Evolutionary conservation across 2,797 vertebrate species (phyloP), one percentile per base, ranked within the genome.

Genomic region (Orientallactaga sibirica): DNA sequence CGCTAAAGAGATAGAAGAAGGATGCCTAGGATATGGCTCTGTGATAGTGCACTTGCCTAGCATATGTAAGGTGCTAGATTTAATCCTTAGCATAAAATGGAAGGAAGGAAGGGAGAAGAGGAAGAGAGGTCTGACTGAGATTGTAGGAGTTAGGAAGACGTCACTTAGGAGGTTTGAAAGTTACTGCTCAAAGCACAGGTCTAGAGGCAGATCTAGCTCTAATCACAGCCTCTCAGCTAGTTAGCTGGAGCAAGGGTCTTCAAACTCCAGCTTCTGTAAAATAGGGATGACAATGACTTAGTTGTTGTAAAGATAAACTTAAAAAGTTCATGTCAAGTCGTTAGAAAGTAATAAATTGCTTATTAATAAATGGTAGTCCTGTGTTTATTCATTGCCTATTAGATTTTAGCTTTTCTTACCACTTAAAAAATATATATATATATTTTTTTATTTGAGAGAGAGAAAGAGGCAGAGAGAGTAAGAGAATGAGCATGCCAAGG

Each of bases 331-430:
- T 48, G 8, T 84, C 58, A 84, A 80, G 41, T 64, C 55, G 7
- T 48, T 48, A 48, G 48, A 48, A 48, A 48, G 7, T 48, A 48
- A 48, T 48, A 48, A 48, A 7, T 48, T 48, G 7, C 48, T 48
- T 48, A 48, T 48, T 48, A 76, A 18, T 33, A 75, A 92, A 66
- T 91, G 41, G 5, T 62, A 78, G 52, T 67, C n/a, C 43, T 71
- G 1, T 64, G 16, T 97, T 73, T 78, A 27, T 33, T 80, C 7
- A 29, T 7, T 87, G 24, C n/a, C 6, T 64, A 24, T 5, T 48
- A 94, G 29, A 71, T 93, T 79, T 90, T 64, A 27, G 33, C 78
- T 79, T 87, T 77, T 33, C 43, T 92, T 61, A 58, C 5, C 61
- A 67, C 48, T 48, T 48, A 7, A 48, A 48, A 48, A 7, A 48